These are phyloP conservation scores for Catalaphyllia jardinei DNA, from an alignment of 64 coral and sea anemone genomes.

Conservation along the genomic window DNA sequence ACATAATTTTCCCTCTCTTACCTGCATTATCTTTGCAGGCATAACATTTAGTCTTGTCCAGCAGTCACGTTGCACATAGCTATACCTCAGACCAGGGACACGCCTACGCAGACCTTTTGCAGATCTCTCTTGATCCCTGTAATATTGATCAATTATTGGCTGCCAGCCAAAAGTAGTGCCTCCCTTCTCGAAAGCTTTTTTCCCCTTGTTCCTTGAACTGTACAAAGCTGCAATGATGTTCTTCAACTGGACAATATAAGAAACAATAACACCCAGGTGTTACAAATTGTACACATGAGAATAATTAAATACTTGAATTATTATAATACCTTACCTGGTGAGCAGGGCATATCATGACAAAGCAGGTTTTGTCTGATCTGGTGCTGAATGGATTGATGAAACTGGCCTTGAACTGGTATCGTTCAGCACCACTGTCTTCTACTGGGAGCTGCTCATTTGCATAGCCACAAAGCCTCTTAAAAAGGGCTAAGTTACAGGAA, in stretches of 20 bases:
- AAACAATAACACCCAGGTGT: not conserved
- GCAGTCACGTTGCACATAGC: slow-evolving; percentile 42
- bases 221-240: not conserved
- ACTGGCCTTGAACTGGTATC: not conserved
- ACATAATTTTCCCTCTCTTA: not conserved
- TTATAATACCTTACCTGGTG: not conserved
- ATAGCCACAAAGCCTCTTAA: not conserved
- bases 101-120: not conserved
- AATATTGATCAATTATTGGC: not conserved
- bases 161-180: not conserved
- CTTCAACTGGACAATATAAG: not conserved
- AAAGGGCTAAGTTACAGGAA: not conserved
- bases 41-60: slow-evolving; percentile 54
- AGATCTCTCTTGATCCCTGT: not conserved
- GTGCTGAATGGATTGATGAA: not conserved
- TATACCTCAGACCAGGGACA: slow-evolving; percentile 38
- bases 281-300: not conserved
- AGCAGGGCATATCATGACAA: not conserved
- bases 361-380: not conserved
- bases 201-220: not conserved
- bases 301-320: too few relatives aligned
- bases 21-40: slow-evolving; percentile 61
- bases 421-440: not conserved
- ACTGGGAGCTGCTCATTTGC: not conserved
- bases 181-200: not conserved